These are phyloP conservation scores for Nettapus auritus DNA, from an alignment of 2,113 vertebrate species.

Conservation along the genomic window DNA sequence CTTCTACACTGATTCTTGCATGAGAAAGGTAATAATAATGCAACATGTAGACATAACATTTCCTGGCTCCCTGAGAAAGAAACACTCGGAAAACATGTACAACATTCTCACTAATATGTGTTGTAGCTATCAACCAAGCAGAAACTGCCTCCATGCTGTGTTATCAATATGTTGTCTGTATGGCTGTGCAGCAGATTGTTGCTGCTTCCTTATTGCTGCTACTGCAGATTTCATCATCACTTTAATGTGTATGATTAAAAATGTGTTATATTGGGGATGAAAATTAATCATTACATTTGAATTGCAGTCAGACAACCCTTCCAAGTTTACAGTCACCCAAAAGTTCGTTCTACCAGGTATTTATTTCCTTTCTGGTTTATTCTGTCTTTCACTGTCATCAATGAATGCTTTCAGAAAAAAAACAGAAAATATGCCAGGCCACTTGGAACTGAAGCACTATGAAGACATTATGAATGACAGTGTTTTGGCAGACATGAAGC, in stretches of 20 bases:
- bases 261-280: neutral
- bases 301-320: neutral
- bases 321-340: neutral
- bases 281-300: slow-evolving; percentile 32
- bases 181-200: neutral
- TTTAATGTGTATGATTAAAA: slow-evolving; percentile 27
- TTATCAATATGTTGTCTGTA: neutral
- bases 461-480: neutral
- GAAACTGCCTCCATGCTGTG: neutral
- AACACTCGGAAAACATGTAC: neutral
- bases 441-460: neutral
- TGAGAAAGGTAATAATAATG: neutral
- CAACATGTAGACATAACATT: neutral
- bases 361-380: neutral
- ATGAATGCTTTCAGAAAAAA: neutral
- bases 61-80: neutral
- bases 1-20: neutral
- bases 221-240: neutral
- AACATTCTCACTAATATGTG: neutral
- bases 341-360: neutral
- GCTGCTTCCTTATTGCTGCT: slow-evolving; percentile 40
- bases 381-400: neutral
- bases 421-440: neutral
- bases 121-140: neutral
- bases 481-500: slow-evolving; percentile 8